Evolutionary conservation across 2,113 vertebrate species (phyloP), one percentile per base, ranked within the genome.

Genomic region (Bambusicola thoracicus): DNA sequence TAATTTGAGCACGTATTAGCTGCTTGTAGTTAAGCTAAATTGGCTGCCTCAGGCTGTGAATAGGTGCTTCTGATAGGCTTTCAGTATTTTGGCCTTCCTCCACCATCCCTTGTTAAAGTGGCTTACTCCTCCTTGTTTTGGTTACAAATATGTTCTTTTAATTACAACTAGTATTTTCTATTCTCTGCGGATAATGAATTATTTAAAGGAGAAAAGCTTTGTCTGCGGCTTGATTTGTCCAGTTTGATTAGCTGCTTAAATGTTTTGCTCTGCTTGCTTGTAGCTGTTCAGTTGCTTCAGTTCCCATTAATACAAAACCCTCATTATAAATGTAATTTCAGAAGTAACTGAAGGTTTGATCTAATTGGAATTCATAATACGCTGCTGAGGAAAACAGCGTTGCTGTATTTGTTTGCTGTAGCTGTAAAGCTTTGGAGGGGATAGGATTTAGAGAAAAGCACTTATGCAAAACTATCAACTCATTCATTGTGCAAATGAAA

Each of bases 311-410:
- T 74, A 49, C 34, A 66, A 49, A 79, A 38, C 10, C 19, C 61
- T 81, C 32, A 43, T 87, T 83, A 90, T 78, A 78, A 91, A 74
- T 81, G 34, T 87, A 38, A 81, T 88, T 85, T 93, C 55, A 93
- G 55, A 93, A 78, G 61, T 88, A 88, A 74, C 83, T 81, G 13
- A 85, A 77, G 19, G 44, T 88, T 95, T 88, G 55, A 74, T 85
- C 48, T 85, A 82, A 61, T 78, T 82, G 44, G 70, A 93, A 49
- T 88, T 78, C 69, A 44, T 58, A 69, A 81, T 69, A 55, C 63
- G 12, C 59, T 74, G 46, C 48, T 34, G 61, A 78, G 55, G 34
- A 55, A 77, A 74, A 49, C 30, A 81, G n/a, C 34, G 9, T 20
- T 85, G 66, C 38, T 74, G 30, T 49, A 62, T 89, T 56, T 85